Evolutionary conservation across 2,888 invertebrate species (phyloP).

Genomic region (Orchestes rusci): DNA sequence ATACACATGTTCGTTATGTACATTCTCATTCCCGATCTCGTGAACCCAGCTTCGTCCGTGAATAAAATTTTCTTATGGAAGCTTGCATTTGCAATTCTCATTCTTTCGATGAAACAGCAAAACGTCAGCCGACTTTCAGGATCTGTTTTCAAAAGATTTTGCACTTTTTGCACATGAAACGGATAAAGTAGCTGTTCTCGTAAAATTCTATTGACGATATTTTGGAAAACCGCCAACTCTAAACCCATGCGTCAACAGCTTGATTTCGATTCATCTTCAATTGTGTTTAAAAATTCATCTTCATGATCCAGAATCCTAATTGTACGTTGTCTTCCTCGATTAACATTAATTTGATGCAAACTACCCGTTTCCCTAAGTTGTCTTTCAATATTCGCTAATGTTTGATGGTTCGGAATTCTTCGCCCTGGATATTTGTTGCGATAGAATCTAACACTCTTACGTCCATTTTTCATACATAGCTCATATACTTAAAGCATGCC

Average conservation of each 20-base stretch:
- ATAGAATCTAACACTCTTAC: not conserved
- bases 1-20: slow-evolving; percentile 10
- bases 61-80: slow-evolving; percentile 7
- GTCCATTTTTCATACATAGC: not conserved
- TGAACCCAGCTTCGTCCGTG: slow-evolving; percentile 3
- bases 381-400: slow-evolving; percentile 1
- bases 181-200: slow-evolving; percentile 5
- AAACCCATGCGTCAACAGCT: not conserved
- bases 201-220: not conserved
- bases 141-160: slow-evolving; percentile 5
- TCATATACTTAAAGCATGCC: not conserved
- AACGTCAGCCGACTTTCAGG: not conserved
- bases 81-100: not conserved
- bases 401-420: not conserved
- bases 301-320: not conserved
- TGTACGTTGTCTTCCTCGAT: not conserved
- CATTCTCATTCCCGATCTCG: slow-evolving; percentile 6
- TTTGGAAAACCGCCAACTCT: not conserved
- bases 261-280: not conserved
- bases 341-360: slow-evolving; percentile 1
- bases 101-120: slow-evolving; percentile 1
- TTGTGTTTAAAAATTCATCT: not conserved
- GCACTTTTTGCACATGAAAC: slow-evolving; percentile 4
- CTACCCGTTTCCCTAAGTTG: slow-evolving; percentile 1
- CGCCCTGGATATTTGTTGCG: not conserved